Conservation (phyloP, 1,140 invertebrate species). For the Musca vetustissima region DNA sequence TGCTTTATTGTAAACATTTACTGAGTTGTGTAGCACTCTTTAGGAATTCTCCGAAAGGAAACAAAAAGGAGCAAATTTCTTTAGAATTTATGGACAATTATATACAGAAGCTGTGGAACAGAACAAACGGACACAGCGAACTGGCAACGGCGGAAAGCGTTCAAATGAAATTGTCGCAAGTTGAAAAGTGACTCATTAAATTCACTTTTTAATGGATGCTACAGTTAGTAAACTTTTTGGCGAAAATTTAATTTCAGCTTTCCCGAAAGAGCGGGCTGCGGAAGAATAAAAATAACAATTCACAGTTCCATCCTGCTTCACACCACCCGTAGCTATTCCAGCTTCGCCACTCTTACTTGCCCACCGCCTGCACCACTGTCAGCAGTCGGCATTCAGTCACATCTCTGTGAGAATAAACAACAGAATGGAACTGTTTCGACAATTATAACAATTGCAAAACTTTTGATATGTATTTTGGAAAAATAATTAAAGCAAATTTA, state of each 20-base stretch:
- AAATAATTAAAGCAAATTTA: conserved; percentile 23
- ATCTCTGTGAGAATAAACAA: conserved; percentile 14
- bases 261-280: not conserved
- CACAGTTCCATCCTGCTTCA: not conserved
- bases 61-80: conserved; percentile 6
- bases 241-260: conserved; percentile 7
- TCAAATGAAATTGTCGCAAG: conserved; percentile 16
- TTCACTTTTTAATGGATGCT: conserved; percentile 9
- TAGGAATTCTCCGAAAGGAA: not conserved
- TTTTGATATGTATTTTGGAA: conserved; percentile 10
- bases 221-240: conserved; percentile 15
- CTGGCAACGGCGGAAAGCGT: conserved; percentile 15
- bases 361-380: too few relatives aligned
- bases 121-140: conserved; percentile 12
- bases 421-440: conserved; percentile 11
- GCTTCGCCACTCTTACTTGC: too few relatives aligned
- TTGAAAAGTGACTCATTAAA: conserved; percentile 17
- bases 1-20: conserved; percentile 7
- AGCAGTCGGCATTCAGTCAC: not conserved
- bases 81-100: conserved; percentile 19
- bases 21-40: not conserved
- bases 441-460: conserved; percentile 21
- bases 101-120: conserved; percentile 10
- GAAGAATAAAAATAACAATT: not conserved
- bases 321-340: too few relatives aligned